These are phyloP conservation scores for Coccyzus lansbergi DNA, from an alignment of 2,797 vertebrate species.

Conservation along the genomic window DNA sequence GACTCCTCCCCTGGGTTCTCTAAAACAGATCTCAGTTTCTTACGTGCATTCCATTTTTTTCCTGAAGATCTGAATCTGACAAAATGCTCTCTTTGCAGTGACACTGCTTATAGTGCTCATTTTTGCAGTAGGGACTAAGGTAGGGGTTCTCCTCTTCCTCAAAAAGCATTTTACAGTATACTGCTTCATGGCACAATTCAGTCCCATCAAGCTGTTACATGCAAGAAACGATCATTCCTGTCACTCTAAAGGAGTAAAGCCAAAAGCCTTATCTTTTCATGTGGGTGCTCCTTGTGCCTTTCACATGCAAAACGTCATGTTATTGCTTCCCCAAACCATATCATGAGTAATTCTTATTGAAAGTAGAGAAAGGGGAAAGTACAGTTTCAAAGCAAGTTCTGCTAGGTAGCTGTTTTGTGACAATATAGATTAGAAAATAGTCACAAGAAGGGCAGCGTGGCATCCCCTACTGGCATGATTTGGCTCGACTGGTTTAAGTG, in stretches of 20 bases:
- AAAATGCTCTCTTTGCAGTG: neutral
- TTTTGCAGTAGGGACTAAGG: neutral
- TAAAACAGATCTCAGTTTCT: neutral
- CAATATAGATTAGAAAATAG: neutral
- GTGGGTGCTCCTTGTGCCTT: neutral
- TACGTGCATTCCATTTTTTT: neutral
- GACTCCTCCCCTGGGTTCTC: neutral
- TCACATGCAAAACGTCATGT: neutral
- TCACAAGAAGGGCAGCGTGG: neutral
- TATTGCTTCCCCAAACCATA: neutral
- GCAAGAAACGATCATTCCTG: neutral
- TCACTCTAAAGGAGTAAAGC: neutral
- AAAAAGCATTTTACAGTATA: neutral
- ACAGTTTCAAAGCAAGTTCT: neutral
- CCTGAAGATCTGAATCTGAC: neutral
- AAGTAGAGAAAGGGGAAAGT: neutral
- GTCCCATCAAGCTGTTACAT: neutral
- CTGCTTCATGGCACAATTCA: neutral
- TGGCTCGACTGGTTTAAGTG: accelerated
- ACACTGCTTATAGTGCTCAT: neutral
- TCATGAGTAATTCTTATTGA: neutral
- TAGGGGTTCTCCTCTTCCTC: neutral
- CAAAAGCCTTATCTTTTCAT: neutral
- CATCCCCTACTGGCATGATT: neutral
- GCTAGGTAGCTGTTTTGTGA: neutral